Base-by-base conservation (phyloP, 2,888 invertebrate species). In the Drosophila limbata region DNA sequence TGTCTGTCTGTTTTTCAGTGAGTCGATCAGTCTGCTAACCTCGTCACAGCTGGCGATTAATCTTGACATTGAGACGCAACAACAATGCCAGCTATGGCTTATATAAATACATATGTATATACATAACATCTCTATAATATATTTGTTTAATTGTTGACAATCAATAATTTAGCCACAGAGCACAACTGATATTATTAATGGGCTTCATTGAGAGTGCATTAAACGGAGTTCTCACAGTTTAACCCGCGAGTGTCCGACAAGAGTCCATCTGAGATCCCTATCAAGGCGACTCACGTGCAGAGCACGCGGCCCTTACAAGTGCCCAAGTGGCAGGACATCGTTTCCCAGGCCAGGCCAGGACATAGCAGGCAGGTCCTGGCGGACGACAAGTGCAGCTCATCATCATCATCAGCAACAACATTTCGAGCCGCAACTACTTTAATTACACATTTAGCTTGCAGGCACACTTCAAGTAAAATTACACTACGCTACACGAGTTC, bases 261-360 rank as follows among this genome's bases (percentile, higher is more conserved):
- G 6, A 19, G 47, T 33, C 31, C 71, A 75, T 81, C 67, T 57
- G 69, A 83, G 77, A 81, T 84, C 71, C 62, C 73, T 77, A 87
- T 84, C 80, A 50, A 48, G 19, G 25, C 25, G 31, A 42, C 63
- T 78, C 90, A 90, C 91, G 91, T 91, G 91, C 80, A 78, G 63
- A 74, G 53, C 91, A 90, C 90, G 90, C 91, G 90, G 77, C 90
- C 57, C 9, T 4, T 67, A 82, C 91, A 90, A 90, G 91, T 90
- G 89, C 76, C 81, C 91, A 90, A 89, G 90, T 88, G 83, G 77
- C 78, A 70, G 69, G 60, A 81, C 63, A 75, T 64, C 48, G 67
- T 71, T 63, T 73, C 69, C 64, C 77, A 66, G 66, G 62, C 67
- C 28, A 28, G 28, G 28, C 28, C 28, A 4, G 2, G 3, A 25